Evolutionary conservation across 1,140 invertebrate species (phyloP), one percentile per base, ranked within the genome.

Genomic region (Drosophila equinoxialis): DNA sequence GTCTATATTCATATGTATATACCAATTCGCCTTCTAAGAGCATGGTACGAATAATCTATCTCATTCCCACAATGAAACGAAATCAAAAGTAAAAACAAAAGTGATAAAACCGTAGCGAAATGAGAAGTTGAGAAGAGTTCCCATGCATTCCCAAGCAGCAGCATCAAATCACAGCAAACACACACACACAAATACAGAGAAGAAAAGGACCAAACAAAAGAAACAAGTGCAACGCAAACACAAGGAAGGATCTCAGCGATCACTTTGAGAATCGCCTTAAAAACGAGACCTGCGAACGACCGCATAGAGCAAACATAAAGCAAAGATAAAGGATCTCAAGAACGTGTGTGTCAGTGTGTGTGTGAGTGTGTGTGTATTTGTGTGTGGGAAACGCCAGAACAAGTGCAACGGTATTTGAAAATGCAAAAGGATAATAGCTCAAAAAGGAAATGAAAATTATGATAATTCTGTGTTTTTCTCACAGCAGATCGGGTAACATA

Each of bases 371-470:
- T 60, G 62, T 39, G 17, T 51, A 51, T 39, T 26, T 51, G 61
- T 75, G 73, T 87, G 84, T 87, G 84, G 84, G 84, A 89, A 75
- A 87, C 67, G 71, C 20, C 59, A 67, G 57, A 89, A 90, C 84
- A 89, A 89, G 84, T 89, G 84, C 84, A 90, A 84, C 84, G 84
- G 77, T 71, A 76, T 89, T 78, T 73, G 84, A 62, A 89, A 83
- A 79, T 74, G 77, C 77, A 65, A 89, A 87, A 90, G 84, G 84
- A 87, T 87, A 87, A 89, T 89, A 75, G 77, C 80, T 68, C 78
- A 77, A 83, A 79, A 65, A 89, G 84, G 84, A 89, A 89, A 89
- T 90, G 84, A 72, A 89, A 89, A 90, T 90, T 89, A 89, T 89
- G 85, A 89, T 89, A 89, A 89, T 89, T 89, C 67, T 70, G 62